Conservation (phyloP, 2,888 invertebrate species). For the Dynastes hyllus region DNA sequence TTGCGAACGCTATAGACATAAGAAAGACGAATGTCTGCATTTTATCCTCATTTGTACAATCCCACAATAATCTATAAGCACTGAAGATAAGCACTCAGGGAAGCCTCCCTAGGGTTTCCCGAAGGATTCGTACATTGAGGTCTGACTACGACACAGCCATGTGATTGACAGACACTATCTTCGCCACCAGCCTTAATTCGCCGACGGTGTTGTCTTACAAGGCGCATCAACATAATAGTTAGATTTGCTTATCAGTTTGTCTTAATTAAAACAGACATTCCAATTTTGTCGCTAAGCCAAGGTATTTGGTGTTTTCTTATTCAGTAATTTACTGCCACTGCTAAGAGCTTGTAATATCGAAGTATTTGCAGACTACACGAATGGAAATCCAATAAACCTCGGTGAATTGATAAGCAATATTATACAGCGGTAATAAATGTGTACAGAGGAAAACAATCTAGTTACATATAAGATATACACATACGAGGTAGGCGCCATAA, state of each 20-base stretch:
- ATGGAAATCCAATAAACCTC: no score
- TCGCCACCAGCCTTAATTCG: slow-evolving; percentile 48
- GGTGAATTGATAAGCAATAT: no score
- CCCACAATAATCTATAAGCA: slow-evolving; percentile 50
- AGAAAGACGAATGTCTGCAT: slow-evolving; percentile 44
- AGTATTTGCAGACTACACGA: no score
- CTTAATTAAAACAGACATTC: slow-evolving; percentile 53
- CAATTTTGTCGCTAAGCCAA: slow-evolving; percentile 51
- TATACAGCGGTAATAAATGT: no score
- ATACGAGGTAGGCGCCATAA: no score
- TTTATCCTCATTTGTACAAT: slow-evolving; percentile 53
- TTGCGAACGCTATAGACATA: slow-evolving; percentile 24
- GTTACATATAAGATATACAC: no score
- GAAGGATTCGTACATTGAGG: slow-evolving; percentile 23
- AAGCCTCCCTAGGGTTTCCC: slow-evolving; percentile 16
- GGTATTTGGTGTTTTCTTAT: slow-evolving; percentile 39
- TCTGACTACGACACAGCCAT: slow-evolving; percentile 41
- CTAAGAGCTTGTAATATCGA: no score
- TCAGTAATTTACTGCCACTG: not conserved
- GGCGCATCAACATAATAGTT: slow-evolving; percentile 23
- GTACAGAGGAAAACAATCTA: no score
- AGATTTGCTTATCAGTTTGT: slow-evolving; percentile 47
- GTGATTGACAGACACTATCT: slow-evolving; percentile 55
- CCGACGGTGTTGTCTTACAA: slow-evolving; percentile 46
- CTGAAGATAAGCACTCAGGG: slow-evolving; percentile 25